Conservation (phyloP, 2,797 vertebrate species). For the Poecilia velifera region DNA sequence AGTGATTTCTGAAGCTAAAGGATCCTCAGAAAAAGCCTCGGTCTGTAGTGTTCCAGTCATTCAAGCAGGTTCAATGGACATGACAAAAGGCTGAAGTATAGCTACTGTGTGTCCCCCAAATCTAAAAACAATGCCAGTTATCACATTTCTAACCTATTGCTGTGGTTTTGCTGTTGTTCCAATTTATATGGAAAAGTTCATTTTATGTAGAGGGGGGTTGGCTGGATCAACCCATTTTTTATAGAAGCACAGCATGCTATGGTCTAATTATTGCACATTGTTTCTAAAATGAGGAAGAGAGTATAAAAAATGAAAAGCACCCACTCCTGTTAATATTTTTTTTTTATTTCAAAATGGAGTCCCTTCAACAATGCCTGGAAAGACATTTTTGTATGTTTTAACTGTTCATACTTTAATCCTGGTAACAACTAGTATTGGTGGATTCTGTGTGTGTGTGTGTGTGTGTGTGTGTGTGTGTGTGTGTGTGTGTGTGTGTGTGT, state of each 20-base stretch:
- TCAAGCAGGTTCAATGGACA: neutral
- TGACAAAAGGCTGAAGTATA: too few relatives aligned
- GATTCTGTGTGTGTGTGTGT: too few relatives aligned
- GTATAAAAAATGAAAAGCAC: neutral
- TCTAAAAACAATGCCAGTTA: neutral
- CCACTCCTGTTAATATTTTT: neutral
- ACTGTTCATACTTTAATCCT: neutral
- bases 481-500: neutral
- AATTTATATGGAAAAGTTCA: neutral
- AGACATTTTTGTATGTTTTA: neutral
- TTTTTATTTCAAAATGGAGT: neutral
- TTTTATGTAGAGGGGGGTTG: conserved; percentile 1
- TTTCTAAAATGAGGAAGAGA: neutral
- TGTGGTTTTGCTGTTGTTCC: neutral
- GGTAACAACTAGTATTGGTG: neutral
- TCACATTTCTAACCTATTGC: neutral
- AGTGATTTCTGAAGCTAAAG: neutral
- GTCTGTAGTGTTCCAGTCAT: neutral
- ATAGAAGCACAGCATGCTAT: neutral
- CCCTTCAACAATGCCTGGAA: neutral
- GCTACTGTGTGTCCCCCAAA: neutral
- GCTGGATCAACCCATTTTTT: conserved; percentile 4
- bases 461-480: too few relatives aligned
- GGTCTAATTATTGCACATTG: neutral
- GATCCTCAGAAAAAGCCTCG: neutral